Percentiles rank a stretch among this genome's conserved stretches.
Evolutionary conservation across 2,888 invertebrate genomes (phyloP).

Genomic region (Blera fallax): DNA sequence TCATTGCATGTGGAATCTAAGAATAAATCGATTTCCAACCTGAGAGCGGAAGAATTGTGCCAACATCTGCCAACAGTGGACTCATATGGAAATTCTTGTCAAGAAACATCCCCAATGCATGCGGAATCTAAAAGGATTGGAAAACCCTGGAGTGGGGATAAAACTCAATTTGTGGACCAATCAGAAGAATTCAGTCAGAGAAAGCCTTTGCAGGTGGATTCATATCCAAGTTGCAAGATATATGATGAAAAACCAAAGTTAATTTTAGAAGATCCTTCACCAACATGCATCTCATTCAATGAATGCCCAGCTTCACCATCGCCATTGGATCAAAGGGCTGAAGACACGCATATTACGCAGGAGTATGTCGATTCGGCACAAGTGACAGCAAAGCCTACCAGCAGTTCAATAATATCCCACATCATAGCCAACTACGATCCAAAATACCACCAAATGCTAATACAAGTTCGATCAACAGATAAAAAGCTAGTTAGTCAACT

Average conservation of each 20-base stretch:
- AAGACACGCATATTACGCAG: background rate
- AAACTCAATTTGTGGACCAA: background rate
- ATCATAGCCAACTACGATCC: constrained; percentile 47
- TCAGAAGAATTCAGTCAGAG: background rate
- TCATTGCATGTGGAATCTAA: background rate
- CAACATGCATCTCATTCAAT: background rate
- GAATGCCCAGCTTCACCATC: constrained; percentile 52
- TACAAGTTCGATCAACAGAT: background rate
- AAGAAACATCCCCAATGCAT: background rate
- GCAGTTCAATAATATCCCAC: constrained; percentile 36
- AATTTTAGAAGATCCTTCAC: background rate
- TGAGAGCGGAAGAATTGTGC: background rate
- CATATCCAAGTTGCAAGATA: background rate
- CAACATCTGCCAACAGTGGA: background rate
- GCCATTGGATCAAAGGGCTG: constrained; percentile 17
- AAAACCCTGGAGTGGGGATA: too few species aligned
- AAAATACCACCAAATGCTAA: background rate
- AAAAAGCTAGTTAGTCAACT: background rate
- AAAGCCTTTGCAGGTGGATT: too few species aligned
- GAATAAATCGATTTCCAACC: background rate
- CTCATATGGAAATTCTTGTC: background rate
- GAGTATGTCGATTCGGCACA: background rate
- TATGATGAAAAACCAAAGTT: background rate
- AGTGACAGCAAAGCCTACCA: background rate
- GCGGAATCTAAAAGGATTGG: background rate